Base-by-base conservation (phyloP, 2,888 invertebrate species). In the Syrphus vitripennis region DNA sequence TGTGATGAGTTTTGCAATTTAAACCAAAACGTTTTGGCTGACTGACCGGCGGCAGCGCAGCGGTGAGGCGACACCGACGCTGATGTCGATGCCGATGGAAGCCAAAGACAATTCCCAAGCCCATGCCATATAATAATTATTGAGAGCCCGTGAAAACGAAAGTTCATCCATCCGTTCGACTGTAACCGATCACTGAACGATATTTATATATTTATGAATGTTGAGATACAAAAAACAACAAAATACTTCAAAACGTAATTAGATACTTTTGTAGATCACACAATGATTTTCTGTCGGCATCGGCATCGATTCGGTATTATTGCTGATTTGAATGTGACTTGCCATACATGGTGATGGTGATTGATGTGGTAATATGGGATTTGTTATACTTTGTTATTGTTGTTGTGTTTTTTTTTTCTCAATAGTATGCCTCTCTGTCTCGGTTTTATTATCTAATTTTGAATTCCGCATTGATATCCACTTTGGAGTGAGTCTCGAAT, bases 401-500 rank as follows among this genome's bases (percentile, higher is more conserved):
- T 71, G 31, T 74, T 83, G 53, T 83, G 53, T 34, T 70, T 24
- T 19, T 31, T 57, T 34, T 19, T 2, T n/a, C 42, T 42, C 40
- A 42, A 37, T 26, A 48, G 34, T 59, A 24, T 34, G 50, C 40
- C 57, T 34, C 57, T 34, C 34, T 40, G 74, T 80, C 70, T 76
- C 37, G 34, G 26, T 48, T 74, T 71, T 76, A 72, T 84, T 84
- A 84, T 76, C 84, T 84, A 84, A 84, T 84, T 84, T 76, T 77
- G 26, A 81, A 81, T 84, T 84, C 84, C 84, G 84, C 84, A 84
- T 84, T 76, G 71, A 72, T 67, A 84, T 76, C 71, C 48, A 55
- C 67, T 67, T 45, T 14, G n/a, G n/a, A 42, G 48, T 65, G 4
- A 16, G 16, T 24, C n/a, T n/a, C 21, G 75, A 63, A 55, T 57